Conservation (phyloP, 1,140 invertebrate genomes). For the silkworm (Bombyx mori) region ASM3026992v2 NC_085125.1:10234501-10235000, state of each 20-base stretch:
- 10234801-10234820: constrained; percentile 88
- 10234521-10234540: too few relatives aligned
- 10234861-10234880: constrained; percentile 92
- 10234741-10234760: constrained; percentile 83
- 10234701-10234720: too few relatives aligned
- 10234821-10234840: constrained; percentile 86
- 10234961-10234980: too few relatives aligned
- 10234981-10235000: too few relatives aligned
- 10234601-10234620: too few relatives aligned
- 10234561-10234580: background rate
- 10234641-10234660: too few relatives aligned
- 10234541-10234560: too few relatives aligned
- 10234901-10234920: constrained; percentile 97
- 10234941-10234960: constrained; percentile 28
- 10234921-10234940: constrained; percentile 96
- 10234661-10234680: too few relatives aligned
- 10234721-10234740: background rate
- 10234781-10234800: constrained; percentile 89
- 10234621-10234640: too few relatives aligned
- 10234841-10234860: constrained; percentile 87
- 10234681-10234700: too few relatives aligned
- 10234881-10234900: constrained; percentile 96
- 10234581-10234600: background rate
- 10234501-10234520: too few relatives aligned
- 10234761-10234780: constrained; percentile 90